Evolutionary conservation across 2,888 invertebrate genomes (phyloP).

Genomic region (Bembecia ichneumoniformis): DNA sequence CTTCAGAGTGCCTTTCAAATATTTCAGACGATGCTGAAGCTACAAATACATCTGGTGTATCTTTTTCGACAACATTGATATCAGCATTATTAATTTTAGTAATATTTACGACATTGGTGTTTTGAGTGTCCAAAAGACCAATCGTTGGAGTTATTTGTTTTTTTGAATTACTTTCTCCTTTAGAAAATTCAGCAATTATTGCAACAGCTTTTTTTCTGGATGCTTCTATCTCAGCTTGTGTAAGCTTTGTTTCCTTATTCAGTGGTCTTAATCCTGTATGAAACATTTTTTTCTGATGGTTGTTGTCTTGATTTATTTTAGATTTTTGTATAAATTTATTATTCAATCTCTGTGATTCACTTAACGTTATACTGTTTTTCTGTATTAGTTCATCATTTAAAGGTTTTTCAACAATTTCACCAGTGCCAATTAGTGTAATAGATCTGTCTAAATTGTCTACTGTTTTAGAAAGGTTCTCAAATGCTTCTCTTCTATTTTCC

Average conservation of each 20-base stretch:
- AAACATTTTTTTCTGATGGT: constrained; percentile 12
- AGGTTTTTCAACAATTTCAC: background rate
- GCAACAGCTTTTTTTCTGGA: constrained; percentile 34
- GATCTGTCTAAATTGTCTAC: background rate
- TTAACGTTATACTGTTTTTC: constrained; percentile 19
- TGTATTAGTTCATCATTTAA: background rate
- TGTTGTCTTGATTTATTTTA: constrained; percentile 32
- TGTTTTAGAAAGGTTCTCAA: background rate
- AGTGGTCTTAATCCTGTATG: constrained; percentile 7
- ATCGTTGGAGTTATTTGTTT: no score
- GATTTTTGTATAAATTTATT: constrained; percentile 34
- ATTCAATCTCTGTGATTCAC: constrained; percentile 38
- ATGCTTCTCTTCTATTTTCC: background rate
- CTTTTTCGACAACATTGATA: no score
- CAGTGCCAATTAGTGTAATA: background rate
- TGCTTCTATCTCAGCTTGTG: constrained; percentile 15
- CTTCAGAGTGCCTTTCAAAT: background rate
- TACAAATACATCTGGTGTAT: background rate
- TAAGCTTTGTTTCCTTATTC: constrained; percentile 10
- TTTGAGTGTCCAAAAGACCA: no score
- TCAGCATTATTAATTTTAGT: no score
- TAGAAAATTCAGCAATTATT: constrained; percentile 34
- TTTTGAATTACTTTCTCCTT: background rate
- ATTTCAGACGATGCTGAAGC: background rate
- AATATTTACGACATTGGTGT: no score